Base-by-base conservation (phyloP, 2,113 vertebrate genomes). In the Aptenodytes forsteri region DNA sequence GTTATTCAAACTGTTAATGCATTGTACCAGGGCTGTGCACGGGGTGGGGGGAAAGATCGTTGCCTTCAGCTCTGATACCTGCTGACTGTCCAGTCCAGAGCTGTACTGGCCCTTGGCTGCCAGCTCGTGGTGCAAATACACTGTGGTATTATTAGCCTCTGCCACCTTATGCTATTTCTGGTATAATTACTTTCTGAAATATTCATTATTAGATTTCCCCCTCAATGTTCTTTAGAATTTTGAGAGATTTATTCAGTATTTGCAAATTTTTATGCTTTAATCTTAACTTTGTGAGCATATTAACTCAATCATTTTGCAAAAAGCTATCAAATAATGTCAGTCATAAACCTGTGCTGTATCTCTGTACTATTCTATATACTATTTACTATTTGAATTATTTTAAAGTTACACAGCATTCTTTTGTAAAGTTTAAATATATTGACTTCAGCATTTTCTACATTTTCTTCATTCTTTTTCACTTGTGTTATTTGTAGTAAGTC, bases 31-130 rank as follows among this genome's bases (percentile, higher is more conserved):
- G 44, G 46, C 66, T 83, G 52, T 61, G 65, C 38, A 4, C 0
- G 0, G 38, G 8, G 11, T 8, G 8, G 23, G 2, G 13, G 59
- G 7, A 40, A 13, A 38, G 32, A 64, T 38, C 6, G 0, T 34
- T 82, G 13, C 30, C 66, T 61, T 69, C 19, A 46, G 34, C 67
- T 88, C 58, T 46, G 40, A 38, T 40, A 44, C 44, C 30, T 66
- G 54, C 76, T 46, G 49, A 12, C 49, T 87, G n/a, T 32, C 77
- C 29, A 21, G n/a, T 47, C 56, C 36, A 29, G 61, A 76, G 62
- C 67, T 92, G 17, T 50, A 4, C 34, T 56, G 79, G 61, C 52
- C 52, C 36, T 85, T 69, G 71, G 44, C 65, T 76, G 58, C 46
- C 58, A 65, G 46, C 69, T 84, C 7, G 4, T 73, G 73, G 23